Evolutionary conservation across 2,888 invertebrate genomes (phyloP).

Genomic region (Scotopteryx bipunctaria): DNA sequence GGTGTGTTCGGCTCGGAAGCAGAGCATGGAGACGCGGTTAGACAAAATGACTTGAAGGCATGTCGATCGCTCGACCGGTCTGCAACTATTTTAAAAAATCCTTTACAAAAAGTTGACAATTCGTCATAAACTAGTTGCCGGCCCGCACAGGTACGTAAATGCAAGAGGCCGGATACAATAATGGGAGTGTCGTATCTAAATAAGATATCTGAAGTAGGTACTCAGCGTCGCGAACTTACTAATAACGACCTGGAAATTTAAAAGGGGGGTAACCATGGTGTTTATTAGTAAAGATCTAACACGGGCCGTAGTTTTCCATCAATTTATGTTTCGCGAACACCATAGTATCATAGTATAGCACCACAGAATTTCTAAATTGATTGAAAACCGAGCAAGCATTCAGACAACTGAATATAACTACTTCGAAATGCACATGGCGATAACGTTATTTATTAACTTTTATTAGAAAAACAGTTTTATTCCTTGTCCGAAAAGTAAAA

Average conservation of each 20-base stretch:
- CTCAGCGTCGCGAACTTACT: conserved; percentile 75
- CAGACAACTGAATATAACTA: conserved; percentile 1
- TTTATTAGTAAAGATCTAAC: conserved; percentile 34
- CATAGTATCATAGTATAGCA: no score
- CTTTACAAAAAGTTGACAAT: conserved; percentile 37
- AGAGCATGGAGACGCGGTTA: conserved; percentile 20
- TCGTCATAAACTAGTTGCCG: conserved; percentile 34
- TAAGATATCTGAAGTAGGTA: conserved; percentile 64
- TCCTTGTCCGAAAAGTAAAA: no score
- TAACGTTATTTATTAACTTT: not conserved
- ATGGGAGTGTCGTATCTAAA: conserved; percentile 68
- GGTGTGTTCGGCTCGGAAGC: not conserved
- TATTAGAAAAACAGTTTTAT: not conserved
- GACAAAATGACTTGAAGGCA: conserved; percentile 37
- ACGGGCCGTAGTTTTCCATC: conserved; percentile 33
- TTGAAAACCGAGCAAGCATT: conserved; percentile 19
- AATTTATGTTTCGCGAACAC: conserved; percentile 30
- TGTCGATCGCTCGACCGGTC: conserved; percentile 39
- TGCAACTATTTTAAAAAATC: conserved; percentile 36
- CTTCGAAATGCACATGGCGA: conserved; percentile 5
- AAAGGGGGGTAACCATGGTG: conserved; percentile 75
- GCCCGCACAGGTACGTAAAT: conserved; percentile 56
- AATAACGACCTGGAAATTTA: conserved; percentile 84
- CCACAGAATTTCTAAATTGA: conserved; percentile 18
- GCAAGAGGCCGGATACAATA: conserved; percentile 68